Evolutionary conservation across 2,888 invertebrate species (phyloP), one percentile per base, ranked within the genome.

Genomic region (Coelinius sp.): DNA sequence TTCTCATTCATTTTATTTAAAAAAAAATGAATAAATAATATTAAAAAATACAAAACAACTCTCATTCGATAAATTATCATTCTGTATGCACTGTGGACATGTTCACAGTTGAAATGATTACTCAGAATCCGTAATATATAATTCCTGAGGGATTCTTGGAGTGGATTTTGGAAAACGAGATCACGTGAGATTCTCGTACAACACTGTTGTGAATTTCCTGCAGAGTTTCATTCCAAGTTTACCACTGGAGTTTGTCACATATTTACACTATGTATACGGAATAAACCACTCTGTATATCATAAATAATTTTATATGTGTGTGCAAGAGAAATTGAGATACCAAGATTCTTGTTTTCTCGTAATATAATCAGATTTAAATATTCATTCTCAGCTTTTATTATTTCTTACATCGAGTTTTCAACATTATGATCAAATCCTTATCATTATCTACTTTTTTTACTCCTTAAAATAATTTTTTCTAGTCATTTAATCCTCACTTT

Each of bases 151-250:
- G 35, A 59, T 35, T 59, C 59, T 10, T 12, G 24, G 35, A 59
- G 59, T 59, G 35, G 59, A 59, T 59, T 8, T 35, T 31, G 7
- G 59, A 59, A n/a, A 31, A 59, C 35, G 35, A 20, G 17, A 59
- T 31, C 59, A 59, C 59, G 31, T 59, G 31, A 59, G 59, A 59
- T 59, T 12, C 59, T 35, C 31, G 20, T 59, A 59, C 35, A 59
- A 59, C 59, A 59, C 59, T 35, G 59, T 59, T 59, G 59, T 31
- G 59, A 59, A 59, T 59, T 59, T 59, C 59, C 31, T 59, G 59
- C 59, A 27, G n/a, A 53, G 59, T 59, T 59, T 20, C 59, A 59
- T 59, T 20, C 22, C 59, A 59, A 59, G 59, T 59, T 59, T 59
- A n/a, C 59, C 35, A 59, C 59, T 31, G 3, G 31, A 31, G 27